Conservation (phyloP, 2,888 invertebrate genomes). For the Odontocerum albicorne region DNA sequence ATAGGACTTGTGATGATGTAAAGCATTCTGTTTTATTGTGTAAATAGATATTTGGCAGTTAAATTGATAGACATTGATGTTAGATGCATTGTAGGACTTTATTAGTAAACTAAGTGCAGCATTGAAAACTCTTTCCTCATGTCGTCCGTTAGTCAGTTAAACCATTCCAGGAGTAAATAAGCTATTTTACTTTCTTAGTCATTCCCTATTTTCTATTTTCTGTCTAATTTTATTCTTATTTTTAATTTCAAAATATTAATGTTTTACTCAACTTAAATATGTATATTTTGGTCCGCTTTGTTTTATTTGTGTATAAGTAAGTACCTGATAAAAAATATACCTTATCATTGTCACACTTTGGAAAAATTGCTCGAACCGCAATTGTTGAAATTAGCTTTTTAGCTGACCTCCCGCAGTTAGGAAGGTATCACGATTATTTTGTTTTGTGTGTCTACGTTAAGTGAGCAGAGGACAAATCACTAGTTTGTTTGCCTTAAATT, state of each 20-base stretch:
- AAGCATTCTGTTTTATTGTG: conserved; percentile 21
- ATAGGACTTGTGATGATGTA: conserved; percentile 23
- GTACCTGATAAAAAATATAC: conserved; percentile 15
- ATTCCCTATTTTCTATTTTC: not conserved
- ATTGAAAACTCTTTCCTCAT: conserved; percentile 9
- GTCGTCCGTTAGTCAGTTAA: not conserved
- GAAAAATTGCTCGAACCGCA: too few species aligned
- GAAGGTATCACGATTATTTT: too few species aligned
- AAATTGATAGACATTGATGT: conserved; percentile 16
- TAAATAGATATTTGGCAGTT: conserved; percentile 21
- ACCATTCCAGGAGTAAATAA: not conserved
- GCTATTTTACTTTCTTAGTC: not conserved
- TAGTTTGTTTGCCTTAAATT: conserved; percentile 31
- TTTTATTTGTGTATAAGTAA: conserved; percentile 9
- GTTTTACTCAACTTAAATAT: not conserved
- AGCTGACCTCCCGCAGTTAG: too few species aligned
- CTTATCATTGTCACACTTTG: too few species aligned
- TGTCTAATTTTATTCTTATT: too few species aligned
- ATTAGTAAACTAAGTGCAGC: conserved; percentile 6
- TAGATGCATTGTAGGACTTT: conserved; percentile 23
- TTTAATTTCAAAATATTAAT: too few species aligned
- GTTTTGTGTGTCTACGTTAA: conserved; percentile 13
- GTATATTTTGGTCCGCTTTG: not conserved
- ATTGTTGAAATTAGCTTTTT: too few species aligned
- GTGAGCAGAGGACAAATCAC: conserved; percentile 27